phyloP scores from a whole-genome alignment of 2,797 vertebrate genomes.

The Threskiornis aethiopicus region DNA sequence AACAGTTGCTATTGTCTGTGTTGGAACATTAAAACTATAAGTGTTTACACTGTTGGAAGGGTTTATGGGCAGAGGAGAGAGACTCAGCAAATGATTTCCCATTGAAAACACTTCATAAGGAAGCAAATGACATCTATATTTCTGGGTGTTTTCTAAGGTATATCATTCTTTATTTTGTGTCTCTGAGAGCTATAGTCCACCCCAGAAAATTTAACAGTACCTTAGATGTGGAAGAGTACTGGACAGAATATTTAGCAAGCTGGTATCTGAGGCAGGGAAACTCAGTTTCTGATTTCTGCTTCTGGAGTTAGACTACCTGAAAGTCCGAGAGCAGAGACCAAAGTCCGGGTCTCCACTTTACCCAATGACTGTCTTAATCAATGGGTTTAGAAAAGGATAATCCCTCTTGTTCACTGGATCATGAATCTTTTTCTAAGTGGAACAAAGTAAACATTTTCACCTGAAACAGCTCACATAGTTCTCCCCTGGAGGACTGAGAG shows the following conservation, averaged over 20 bases:
- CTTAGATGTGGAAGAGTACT: not conserved
- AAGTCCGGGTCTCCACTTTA: not conserved
- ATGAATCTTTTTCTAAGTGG: not conserved
- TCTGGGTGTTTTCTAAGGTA: not conserved
- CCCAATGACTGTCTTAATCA: not conserved
- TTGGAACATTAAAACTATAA: slow-evolving; percentile 76
- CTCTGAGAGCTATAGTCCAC: not conserved
- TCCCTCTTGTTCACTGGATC: not conserved
- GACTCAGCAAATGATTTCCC: not conserved
- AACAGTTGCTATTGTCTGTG: slow-evolving; percentile 75
- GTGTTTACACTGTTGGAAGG: slow-evolving; percentile 48
- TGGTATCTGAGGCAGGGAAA: not conserved
- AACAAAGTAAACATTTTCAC: not conserved
- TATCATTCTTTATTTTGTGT: not conserved
- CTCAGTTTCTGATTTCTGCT: not conserved
- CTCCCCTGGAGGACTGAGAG: not conserved
- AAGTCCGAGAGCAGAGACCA: not conserved
- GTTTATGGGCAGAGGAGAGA: slow-evolving; percentile 72
- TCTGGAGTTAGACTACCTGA: not conserved
- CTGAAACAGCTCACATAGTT: not conserved
- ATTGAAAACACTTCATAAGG: slow-evolving; percentile 1
- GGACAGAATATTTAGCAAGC: not conserved
- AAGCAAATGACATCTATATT: not conserved
- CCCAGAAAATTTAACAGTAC: not conserved
- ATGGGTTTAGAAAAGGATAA: not conserved